Base-by-base conservation (phyloP, 2,113 vertebrate species). In the Gymnobelideus leadbeateri region DNA sequence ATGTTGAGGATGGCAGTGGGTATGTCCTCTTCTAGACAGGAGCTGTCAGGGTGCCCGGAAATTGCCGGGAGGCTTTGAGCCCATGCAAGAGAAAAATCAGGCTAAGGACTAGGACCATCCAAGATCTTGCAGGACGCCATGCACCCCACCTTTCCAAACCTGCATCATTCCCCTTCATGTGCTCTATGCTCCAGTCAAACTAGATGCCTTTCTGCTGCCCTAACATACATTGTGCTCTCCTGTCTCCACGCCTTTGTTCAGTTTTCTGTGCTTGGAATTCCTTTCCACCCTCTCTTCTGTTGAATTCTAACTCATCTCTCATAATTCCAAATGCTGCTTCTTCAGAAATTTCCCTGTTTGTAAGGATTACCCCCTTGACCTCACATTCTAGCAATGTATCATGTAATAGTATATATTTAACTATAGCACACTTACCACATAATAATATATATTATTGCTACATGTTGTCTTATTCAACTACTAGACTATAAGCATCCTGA, bases 1-100 rank as follows among this genome's bases (percentile, higher is more conserved):
- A 28, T 28, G 11, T 11, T 68, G 28, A 37, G 57, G 57, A 68
- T 31, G 57, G 57, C 28, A 68, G 26, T 89, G 54, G 23, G 84
- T 55, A 6, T 95, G 10, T 94, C 95, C 46, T 95, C 24, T 91
- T 90, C 55, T 53, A 43, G 26, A 43, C 19, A 43, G 68, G 68
- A 23, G 68, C n/a, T 23, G 37, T 43, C 37, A 43, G 68, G 37
- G 2, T 43, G n/a, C 6, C 68, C 6, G 16, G 68, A 84, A 43
- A 84, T 43, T 31, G 61, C 84, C 37, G 92, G 28, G 84, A n/a
- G 46, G 31, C 6, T 92, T 92, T 26, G 89, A 96, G 24, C n/a
- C 50, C 89, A 50, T 84, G 57, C 91, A 94, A 68, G 31, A 16
- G 57, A 68, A 61, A 77, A n/a, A 19, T 77, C 37, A 77, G 68